Conservation (phyloP, 2,113 vertebrate species). For the Brienomyrus longianalis region DNA sequence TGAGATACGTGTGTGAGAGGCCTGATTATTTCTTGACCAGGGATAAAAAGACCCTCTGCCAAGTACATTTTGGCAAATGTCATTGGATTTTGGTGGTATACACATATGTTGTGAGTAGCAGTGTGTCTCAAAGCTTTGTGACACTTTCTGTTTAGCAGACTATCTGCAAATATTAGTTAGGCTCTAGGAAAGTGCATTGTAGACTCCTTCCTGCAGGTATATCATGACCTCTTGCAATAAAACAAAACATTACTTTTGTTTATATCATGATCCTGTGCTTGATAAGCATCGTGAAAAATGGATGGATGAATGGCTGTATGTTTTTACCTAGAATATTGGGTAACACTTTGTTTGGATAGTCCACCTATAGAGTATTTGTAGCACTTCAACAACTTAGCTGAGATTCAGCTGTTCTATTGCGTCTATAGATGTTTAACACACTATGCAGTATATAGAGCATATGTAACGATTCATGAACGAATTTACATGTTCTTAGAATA, state of each 20-base stretch:
- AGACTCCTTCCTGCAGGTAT: background rate
- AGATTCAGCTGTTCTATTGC: background rate
- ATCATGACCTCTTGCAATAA: background rate
- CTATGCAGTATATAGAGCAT: background rate
- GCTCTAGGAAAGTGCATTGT: background rate
- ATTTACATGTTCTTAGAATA: background rate
- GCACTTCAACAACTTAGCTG: background rate
- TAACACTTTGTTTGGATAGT: background rate
- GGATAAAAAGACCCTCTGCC: background rate
- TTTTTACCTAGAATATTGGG: background rate
- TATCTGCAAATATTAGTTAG: background rate
- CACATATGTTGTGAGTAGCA: background rate
- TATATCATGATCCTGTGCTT: background rate
- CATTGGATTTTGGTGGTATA: background rate
- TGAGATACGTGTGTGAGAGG: background rate
- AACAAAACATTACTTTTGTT: background rate
- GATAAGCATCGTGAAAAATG: background rate
- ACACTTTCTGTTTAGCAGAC: background rate
- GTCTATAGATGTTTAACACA: background rate
- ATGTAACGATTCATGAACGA: background rate
- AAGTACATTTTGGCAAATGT: background rate
- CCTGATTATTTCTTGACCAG: background rate
- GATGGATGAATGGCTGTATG: background rate
- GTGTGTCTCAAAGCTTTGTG: background rate
- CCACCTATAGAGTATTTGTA: background rate